Evolutionary conservation across 2,113 vertebrate species (phyloP), one percentile per base, ranked within the genome.

Genomic region (Lasiurus borealis): DNA sequence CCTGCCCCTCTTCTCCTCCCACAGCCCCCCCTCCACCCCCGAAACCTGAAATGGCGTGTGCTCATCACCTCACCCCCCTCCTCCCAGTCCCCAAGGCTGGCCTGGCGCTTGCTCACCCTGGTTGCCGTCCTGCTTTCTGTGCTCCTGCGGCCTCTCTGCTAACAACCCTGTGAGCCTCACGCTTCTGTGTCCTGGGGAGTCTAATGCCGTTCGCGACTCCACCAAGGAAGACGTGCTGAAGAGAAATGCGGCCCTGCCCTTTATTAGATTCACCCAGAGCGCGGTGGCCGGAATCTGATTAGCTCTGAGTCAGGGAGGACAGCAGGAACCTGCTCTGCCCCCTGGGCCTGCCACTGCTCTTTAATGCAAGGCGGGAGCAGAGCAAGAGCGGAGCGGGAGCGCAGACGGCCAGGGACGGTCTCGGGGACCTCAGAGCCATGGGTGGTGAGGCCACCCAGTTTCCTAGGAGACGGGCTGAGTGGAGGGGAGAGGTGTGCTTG

Each of bases 181-280:
- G 69, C 71, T 34, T 46, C 78, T 5, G n/a, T 12, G 9, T 50
- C 80, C 44, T 16, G 0, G 72, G 78, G 46, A n/a, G 46, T 12
- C 88, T 73, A 14, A 9, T 71, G 34, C 82, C 64, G 34, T 46
- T 34, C 48, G 54, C 0, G 0, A 73, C 82, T 52, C 77, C 25
- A 34, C 36, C 18, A 16, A 5, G 87, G 31, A 46, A 69, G 21
- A 36, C 23, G 46, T 23, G 16, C 52, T 12, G 3, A 54, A 52
- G 52, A 78, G 80, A 81, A 46, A 27, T 8, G 91, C 46, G 19
- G 76, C 72, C 90, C 81, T 62, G 50, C 31, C 71, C 81, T 84
- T 96, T 92, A 97, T 97, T 96, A 93, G 92, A 96, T 97, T 93
- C 92, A 40, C 62, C 76, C 46, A 6, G 62, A 90, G 72, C 76